Evolutionary conservation across 35 echinoderm and acorn worm species (phyloP), one percentile per base, ranked within the genome.

Genomic region (Heliocidaris erythrogramma): DNA sequence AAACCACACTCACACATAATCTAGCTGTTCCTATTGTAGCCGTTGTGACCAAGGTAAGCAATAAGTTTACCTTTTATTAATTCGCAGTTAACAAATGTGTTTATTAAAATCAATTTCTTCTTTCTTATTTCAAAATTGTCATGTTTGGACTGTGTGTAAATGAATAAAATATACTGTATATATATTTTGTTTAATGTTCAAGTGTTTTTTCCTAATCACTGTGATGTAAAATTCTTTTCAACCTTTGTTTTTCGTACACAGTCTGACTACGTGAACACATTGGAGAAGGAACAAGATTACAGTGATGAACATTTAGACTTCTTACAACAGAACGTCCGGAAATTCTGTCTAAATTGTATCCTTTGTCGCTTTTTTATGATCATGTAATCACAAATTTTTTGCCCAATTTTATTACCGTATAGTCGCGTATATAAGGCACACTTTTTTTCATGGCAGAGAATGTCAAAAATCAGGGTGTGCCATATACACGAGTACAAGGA

Each of bases 341-440:
- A 99, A 94, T 97, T 99, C 84, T 99, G 98, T 94, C 88, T 99
- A 69, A 97, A 97, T 78, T 99, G 98, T 99, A 99, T 99, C 98
- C 98, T 99, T 99, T 94, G 14, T 88, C 47, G 13, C 16, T 69
- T 5, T 69, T 17, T 24, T 69, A 21, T 69, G 60, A 2, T 24
- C 8, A 13, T 13, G 49, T 52, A 8, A 52, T 69, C 17, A 69
- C 60, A 18, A 21, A 18, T n/a, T n/a, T n/a, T n/a, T n/a, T n/a
- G n/a, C n/a, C n/a, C n/a, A n/a, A n/a, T n/a, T n/a, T n/a, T n/a
- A n/a, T n/a, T n/a, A n/a, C n/a, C n/a, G n/a, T n/a, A n/a, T n/a
- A n/a, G n/a, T n/a, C n/a, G 60, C 5, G 60, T 65, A 50, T 50
- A 65, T 17, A 4, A 5, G 18, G 1, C 2, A 16, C 2, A 14